Conservation (phyloP, 2,888 invertebrate species). For the Germaria angustata region DNA sequence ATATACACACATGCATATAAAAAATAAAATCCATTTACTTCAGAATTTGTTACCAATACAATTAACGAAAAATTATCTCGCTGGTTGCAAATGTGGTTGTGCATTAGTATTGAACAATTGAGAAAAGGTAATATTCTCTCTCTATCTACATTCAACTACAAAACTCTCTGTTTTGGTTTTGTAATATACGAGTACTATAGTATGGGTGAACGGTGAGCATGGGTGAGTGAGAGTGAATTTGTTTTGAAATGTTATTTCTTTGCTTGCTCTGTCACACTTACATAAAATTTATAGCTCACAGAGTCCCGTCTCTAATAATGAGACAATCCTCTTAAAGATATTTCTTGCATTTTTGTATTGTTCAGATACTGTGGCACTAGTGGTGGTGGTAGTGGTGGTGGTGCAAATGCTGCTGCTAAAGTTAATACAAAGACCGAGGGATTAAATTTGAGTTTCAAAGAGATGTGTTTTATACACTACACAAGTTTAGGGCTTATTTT, state of each 20-base stretch:
- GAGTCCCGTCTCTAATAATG: slow-evolving; percentile 53
- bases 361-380: slow-evolving; percentile 38
- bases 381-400: slow-evolving; percentile 27
- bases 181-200: background rate
- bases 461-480: slow-evolving; percentile 31
- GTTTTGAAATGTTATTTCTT: slow-evolving; percentile 14
- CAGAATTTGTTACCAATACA: slow-evolving; percentile 5
- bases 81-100: background rate
- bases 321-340: slow-evolving; percentile 64
- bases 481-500: slow-evolving; percentile 53
- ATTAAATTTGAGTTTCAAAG: slow-evolving; percentile 60
- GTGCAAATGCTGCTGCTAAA: slow-evolving; percentile 53
- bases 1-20: no score
- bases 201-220: slow-evolving; percentile 6
- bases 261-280: slow-evolving; percentile 57
- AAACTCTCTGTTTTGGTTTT: slow-evolving; percentile 56
- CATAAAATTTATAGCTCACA: slow-evolving; percentile 23
- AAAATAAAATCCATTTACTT: background rate
- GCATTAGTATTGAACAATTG: slow-evolving; percentile 18
- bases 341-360: slow-evolving; percentile 35
- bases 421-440: slow-evolving; percentile 37
- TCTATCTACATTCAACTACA: background rate
- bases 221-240: slow-evolving; percentile 10
- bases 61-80: slow-evolving; percentile 19
- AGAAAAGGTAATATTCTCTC: background rate